These are phyloP conservation scores for Lycocerus yunnanus DNA, from an alignment of 2,888 invertebrate species.

Conservation along the genomic window DNA sequence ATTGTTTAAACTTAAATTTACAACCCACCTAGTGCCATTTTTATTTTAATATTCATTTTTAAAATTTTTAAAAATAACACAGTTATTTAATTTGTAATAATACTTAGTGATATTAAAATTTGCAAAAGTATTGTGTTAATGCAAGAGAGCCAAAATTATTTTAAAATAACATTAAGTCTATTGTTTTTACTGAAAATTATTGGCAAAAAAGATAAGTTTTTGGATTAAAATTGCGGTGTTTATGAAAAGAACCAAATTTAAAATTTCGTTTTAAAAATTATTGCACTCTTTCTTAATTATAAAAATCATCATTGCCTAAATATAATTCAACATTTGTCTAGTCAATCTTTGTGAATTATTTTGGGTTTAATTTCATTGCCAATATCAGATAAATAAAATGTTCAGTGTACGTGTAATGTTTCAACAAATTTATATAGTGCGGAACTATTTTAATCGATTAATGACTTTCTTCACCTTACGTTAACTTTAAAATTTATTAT, in stretches of 20 bases:
- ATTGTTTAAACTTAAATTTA: slow-evolving; percentile 4
- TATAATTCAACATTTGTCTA: slow-evolving; percentile 9
- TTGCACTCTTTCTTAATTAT: not conserved
- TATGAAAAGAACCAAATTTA: not conserved
- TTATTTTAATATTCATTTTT: slow-evolving; percentile 2
- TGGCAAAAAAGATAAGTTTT: not conserved
- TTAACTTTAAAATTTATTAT: not conserved
- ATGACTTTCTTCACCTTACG: not conserved
- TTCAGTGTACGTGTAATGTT: not conserved
- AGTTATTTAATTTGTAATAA: not conserved
- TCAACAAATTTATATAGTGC: not conserved
- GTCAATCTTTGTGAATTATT: slow-evolving; percentile 7
- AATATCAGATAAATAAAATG: slow-evolving; percentile 18
- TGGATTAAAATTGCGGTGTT: not conserved
- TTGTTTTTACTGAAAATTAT: not conserved
- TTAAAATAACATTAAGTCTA: not conserved
- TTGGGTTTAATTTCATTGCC: slow-evolving; percentile 16
- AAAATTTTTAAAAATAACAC: not conserved
- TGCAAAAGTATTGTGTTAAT: not conserved
- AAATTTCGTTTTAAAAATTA: not conserved
- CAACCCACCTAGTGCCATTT: not conserved
- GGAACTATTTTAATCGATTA: not conserved
- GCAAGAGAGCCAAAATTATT: not conserved
- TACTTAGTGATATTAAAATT: not conserved
- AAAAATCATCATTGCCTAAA: not conserved